phyloP scores from a whole-genome alignment of 2,113 vertebrate species.

The Eonycteris spelaea region DNA sequence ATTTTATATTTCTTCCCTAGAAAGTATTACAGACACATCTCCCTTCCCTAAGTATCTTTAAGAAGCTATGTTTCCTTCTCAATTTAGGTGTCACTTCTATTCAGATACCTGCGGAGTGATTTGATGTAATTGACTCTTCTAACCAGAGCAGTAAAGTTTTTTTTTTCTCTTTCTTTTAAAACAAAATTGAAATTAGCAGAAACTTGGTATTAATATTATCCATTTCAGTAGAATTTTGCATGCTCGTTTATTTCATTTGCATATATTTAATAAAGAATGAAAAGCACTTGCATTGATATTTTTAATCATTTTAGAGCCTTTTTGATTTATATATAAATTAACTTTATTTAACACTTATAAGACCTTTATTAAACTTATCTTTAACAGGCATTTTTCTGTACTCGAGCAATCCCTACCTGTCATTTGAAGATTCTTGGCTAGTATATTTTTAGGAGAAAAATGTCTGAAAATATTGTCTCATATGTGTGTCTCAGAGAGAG shows the following conservation, averaged over 20 bases:
- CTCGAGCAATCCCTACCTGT: not conserved
- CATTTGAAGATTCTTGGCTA: not conserved
- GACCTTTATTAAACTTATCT: not conserved
- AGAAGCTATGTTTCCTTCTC: slow-evolving; percentile 48
- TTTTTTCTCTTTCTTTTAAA: slow-evolving; percentile 57
- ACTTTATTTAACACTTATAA: not conserved
- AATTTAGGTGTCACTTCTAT: slow-evolving; percentile 59
- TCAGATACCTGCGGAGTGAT: slow-evolving; percentile 55
- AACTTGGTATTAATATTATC: not conserved
- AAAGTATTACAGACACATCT: slow-evolving; percentile 38
- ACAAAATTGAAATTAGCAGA: not conserved
- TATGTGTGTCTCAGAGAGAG: not conserved
- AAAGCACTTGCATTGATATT: not conserved
- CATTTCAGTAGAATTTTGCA: not conserved
- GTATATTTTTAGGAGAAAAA: not conserved
- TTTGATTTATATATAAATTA: not conserved
- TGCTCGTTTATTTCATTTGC: not conserved
- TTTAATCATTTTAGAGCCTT: not conserved
- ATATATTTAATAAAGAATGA: not conserved
- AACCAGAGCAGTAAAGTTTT: slow-evolving; percentile 61
- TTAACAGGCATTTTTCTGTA: not conserved
- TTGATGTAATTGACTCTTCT: slow-evolving; percentile 69
- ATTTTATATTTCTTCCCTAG: not conserved
- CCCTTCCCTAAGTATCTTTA: slow-evolving; percentile 59
- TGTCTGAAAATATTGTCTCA: not conserved